Evolutionary conservation across 2,888 invertebrate species (phyloP).

Genomic region (Teinopalpus imperialis): DNA sequence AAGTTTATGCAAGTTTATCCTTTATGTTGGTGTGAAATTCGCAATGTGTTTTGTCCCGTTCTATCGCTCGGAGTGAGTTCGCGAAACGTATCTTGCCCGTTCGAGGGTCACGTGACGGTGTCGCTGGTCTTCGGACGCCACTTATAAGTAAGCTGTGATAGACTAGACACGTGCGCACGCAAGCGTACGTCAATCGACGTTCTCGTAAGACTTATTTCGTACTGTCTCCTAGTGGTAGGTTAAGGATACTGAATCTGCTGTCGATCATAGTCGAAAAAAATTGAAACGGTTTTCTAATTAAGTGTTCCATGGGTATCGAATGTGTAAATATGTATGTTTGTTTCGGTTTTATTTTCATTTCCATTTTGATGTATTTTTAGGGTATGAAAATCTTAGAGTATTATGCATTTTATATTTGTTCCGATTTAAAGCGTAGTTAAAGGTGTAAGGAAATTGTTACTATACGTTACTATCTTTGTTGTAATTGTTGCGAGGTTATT

Average conservation of each 20-base stretch:
- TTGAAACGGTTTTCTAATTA: slow-evolving; percentile 49
- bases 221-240: slow-evolving; percentile 56
- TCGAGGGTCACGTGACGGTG: slow-evolving; percentile 31
- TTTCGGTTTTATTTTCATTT: slow-evolving; percentile 53
- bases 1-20: background rate
- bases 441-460: slow-evolving; percentile 63
- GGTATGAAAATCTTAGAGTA: slow-evolving; percentile 59
- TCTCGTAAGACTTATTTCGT: slow-evolving; percentile 41
- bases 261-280: slow-evolving; percentile 45
- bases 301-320: slow-evolving; percentile 66
- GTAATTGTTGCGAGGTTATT: slow-evolving; percentile 57
- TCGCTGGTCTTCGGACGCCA: slow-evolving; percentile 37
- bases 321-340: slow-evolving; percentile 69
- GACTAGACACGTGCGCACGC: slow-evolving; percentile 68
- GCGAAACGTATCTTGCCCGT: slow-evolving; percentile 44
- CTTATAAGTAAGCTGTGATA: slow-evolving; percentile 77
- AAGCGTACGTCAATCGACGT: background rate
- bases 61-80: slow-evolving; percentile 22
- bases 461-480: slow-evolving; percentile 62
- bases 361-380: slow-evolving; percentile 78
- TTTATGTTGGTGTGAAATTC: background rate
- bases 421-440: slow-evolving; percentile 51
- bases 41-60: background rate
- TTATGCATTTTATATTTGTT: slow-evolving; percentile 75
- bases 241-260: slow-evolving; percentile 53